Base-by-base conservation (phyloP, 2,888 invertebrate genomes). In the Troides helena region DNA sequence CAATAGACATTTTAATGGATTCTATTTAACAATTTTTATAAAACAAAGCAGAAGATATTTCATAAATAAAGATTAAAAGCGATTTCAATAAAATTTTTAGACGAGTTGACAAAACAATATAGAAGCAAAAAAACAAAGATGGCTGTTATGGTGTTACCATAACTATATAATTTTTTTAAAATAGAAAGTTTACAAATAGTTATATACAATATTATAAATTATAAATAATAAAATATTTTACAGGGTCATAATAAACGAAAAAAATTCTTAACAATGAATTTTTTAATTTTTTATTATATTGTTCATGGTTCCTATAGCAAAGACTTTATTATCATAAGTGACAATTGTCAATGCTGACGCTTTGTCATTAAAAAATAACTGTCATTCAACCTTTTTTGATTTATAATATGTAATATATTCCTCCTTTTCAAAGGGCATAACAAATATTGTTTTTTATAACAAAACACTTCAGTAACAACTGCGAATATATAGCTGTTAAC, bases 1-100 rank as follows among this genome's bases (percentile, higher is more conserved):
- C 99, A 84, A 99, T 99, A 75, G 99, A 99, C 98, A 99, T 99
- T 59, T 78, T 85, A 61, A 72, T 60, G 50, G 30, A 25, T 77
- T 60, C 17, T 71, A 14, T 72, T 72, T 7, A 62, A 76, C 71
- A 74, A 73, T 73, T 39, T 30, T 59, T 59, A 36, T 39, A 7
- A 59, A 23, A 66, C 39, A 25, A 17, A 25, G 56, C 68, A 70
- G 62, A 71, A 74, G 65, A 12, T 50, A 23, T 25, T 3, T 25
- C n/a, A 57, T 25, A 62, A 25, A 18, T 21, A 21, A 23, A 8
- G 69, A 69, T 69, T 65, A 70, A 61, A 64, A 56, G 5, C 39
- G 70, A 70, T 67, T 63, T 18, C 64, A 64, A 53, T 50, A 25
- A 36, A 62, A 58, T 53, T n/a, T 63, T 10, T 43, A 25, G n/a